A percentile compares a stretch with the other conserved stretches of the same genome.
Evolutionary conservation across 2,113 vertebrate species (phyloP).

Genomic region (Mixornis gularis): DNA sequence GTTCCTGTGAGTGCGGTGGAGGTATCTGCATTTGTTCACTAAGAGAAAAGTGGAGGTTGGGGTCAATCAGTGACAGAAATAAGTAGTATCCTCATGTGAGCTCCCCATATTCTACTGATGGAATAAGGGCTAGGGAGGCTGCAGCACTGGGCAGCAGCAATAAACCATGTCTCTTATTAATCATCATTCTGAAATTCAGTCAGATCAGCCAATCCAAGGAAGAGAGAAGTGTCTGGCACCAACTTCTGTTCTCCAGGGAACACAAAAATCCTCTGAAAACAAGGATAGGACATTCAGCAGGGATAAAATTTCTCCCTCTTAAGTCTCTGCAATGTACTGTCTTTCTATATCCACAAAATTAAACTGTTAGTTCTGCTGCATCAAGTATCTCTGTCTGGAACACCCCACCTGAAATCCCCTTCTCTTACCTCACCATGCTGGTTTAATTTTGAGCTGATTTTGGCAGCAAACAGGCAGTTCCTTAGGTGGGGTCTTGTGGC

Average conservation of each 20-base stretch:
- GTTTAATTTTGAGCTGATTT: neutral
- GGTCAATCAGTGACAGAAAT: neutral
- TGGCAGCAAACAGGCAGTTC: neutral
- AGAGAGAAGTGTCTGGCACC: neutral
- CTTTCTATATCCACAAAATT: neutral
- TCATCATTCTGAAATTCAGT: neutral
- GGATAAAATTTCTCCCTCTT: neutral
- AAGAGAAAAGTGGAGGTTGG: neutral
- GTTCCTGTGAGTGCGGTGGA: neutral
- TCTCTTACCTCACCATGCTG: neutral
- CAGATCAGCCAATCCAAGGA: neutral
- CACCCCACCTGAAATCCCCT: neutral
- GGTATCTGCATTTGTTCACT: neutral
- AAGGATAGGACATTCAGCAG: neutral
- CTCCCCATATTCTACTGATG: neutral
- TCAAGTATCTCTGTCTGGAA: neutral
- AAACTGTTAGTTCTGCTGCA: neutral
- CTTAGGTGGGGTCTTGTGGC: neutral
- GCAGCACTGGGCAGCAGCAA: neutral
- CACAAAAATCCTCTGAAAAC: neutral
- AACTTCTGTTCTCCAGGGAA: neutral
- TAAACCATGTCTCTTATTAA: neutral
- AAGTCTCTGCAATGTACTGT: fast-evolving
- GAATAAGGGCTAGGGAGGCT: neutral
- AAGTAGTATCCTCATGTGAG: neutral